phyloP scores from a whole-genome alignment of 2,797 vertebrate genomes.

The Falco concolor region DNA sequence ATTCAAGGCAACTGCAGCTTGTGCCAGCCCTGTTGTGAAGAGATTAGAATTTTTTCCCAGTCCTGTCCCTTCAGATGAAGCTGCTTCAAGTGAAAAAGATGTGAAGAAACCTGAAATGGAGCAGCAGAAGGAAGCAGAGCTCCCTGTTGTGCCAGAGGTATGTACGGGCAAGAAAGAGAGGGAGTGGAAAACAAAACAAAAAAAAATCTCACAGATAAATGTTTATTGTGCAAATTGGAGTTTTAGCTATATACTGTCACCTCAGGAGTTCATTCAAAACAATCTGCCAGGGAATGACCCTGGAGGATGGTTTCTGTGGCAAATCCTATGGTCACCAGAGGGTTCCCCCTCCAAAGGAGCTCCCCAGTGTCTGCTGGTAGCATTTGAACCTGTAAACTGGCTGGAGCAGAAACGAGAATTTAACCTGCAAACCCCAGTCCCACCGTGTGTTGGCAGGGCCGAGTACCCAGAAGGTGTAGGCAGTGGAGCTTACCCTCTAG shows the following conservation, averaged over 20 bases:
- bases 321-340: background rate
- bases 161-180: background rate
- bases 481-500: background rate
- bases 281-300: background rate
- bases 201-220: background rate
- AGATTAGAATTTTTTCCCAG: constrained; percentile 63
- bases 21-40: constrained; percentile 62
- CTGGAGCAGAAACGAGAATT: background rate
- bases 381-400: background rate
- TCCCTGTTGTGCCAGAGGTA: constrained; percentile 64
- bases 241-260: background rate
- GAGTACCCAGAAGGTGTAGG: background rate
- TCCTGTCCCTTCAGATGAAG: constrained; percentile 14
- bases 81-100: constrained; percentile 36
- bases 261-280: background rate
- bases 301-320: background rate
- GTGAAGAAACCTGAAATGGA: constrained; percentile 46
- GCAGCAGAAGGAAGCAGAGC: constrained; percentile 57
- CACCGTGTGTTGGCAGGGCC: background rate
- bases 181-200: background rate
- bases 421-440: background rate
- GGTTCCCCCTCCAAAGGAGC: background rate
- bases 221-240: background rate
- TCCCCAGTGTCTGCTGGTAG: background rate
- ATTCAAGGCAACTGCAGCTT: constrained; percentile 63